Base-by-base conservation (phyloP, 2,113 vertebrate genomes). In the Tursiops truncatus region DNA sequence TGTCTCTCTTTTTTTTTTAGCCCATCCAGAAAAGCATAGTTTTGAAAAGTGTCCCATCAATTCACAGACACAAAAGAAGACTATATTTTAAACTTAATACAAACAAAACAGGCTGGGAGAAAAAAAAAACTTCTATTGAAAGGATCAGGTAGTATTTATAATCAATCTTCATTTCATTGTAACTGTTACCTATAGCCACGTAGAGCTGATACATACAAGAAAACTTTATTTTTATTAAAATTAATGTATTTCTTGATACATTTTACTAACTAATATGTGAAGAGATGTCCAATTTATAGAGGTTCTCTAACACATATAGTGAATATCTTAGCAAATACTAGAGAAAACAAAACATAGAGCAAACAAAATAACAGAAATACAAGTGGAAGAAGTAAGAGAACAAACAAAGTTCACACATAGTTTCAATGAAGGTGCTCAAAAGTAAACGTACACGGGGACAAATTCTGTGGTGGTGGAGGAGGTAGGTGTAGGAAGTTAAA, bases 141-240 rank as follows among this genome's bases (percentile, higher is more conserved):
- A 82, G 44, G 23, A 70, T 68, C 14, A 70, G 41, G 21, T 33
- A 44, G 26, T 67, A 84, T 77, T 83, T 73, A 65, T 33, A 87
- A 86, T 50, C 86, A 44, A 74, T 53, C 14, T 76, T 77, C 47
- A 53, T 50, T 76, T 93, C 50, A 60, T 21, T 44, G 20, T 41
- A 62, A 33, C 60, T 83, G 23, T 83, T 83, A 83, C 58, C 31
- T 36, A 21, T 67, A 82, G 82, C 36, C 44, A 56, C n/a, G 47
- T 47, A 67, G 31, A 92, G 47, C 38, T 87, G 63, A 83, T 18
- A 65, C 70, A 73, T 71, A 73, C 28, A 63, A 87, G n/a, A 25
- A 73, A 92, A 88, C 58, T 83, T 83, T 85, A 36, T 23, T 88
- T 77, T 88, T 15, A 44, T 73, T 76, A 89, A 84, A 93, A 63